Conservation (phyloP, 2,888 invertebrate genomes). For the Dusona sp. region DNA sequence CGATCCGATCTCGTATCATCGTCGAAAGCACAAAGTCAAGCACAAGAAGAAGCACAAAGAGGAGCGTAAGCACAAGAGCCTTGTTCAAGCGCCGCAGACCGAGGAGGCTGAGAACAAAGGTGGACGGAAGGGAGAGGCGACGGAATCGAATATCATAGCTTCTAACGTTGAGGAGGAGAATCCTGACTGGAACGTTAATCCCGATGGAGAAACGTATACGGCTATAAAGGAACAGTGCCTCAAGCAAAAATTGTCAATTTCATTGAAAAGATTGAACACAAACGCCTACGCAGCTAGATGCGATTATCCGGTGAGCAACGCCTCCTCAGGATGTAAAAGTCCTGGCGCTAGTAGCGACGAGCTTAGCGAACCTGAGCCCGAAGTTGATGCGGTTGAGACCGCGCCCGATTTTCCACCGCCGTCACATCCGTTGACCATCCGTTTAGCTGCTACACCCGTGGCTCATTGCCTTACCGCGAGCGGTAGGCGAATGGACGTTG, state of each 20-base stretch:
- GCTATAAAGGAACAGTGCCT: slow-evolving; percentile 90
- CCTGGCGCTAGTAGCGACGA: slow-evolving; percentile 85
- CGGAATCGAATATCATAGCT: slow-evolving; percentile 86
- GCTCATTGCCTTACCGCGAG: slow-evolving; percentile 86
- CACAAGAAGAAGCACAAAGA: slow-evolving; percentile 92
- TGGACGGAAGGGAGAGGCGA: slow-evolving; percentile 30
- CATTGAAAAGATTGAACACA: slow-evolving; percentile 89
- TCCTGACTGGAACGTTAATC: slow-evolving; percentile 84
- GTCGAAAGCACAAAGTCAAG: slow-evolving; percentile 89
- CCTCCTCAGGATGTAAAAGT: slow-evolving; percentile 85
- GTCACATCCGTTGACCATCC: slow-evolving; percentile 86
- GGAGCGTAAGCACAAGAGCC: slow-evolving; percentile 85
- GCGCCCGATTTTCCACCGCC: slow-evolving; percentile 86
- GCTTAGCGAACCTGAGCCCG: slow-evolving; percentile 81
- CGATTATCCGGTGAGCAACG: slow-evolving; percentile 83
- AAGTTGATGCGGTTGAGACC: slow-evolving; percentile 83
- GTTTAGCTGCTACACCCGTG: slow-evolving; percentile 86
- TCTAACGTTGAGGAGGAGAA: slow-evolving; percentile 89
- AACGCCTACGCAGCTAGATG: slow-evolving; percentile 88
- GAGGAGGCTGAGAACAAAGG: slow-evolving; percentile 62
- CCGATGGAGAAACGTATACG: slow-evolving; percentile 85
- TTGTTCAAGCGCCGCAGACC: slow-evolving; percentile 50
- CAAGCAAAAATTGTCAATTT: slow-evolving; percentile 91
- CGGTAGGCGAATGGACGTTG: slow-evolving; percentile 87
- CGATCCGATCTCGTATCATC: slow-evolving; percentile 81